Evolutionary conservation across 2,113 vertebrate species (phyloP), one percentile per base, ranked within the genome.

Genomic region (Pelecanus crispus): DNA sequence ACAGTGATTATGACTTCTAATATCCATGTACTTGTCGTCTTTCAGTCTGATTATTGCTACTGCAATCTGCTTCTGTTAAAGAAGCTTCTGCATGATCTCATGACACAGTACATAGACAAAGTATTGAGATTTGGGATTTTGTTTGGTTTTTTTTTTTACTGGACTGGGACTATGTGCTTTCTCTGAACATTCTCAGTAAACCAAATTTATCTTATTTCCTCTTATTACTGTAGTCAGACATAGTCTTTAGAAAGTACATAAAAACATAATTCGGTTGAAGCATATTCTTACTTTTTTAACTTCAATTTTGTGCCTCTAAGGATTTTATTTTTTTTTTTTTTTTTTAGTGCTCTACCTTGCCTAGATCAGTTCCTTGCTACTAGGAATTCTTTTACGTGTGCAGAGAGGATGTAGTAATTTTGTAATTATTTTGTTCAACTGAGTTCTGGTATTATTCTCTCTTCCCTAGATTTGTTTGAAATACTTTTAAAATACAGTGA

Each of bases 21-120:
- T 8, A 4, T 2, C 36, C 28, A 8, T 1, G 8, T 25, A 7
- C 5, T 2, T 47, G 17, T 26, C n/a, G 0, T 5, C 66, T 58
- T 26, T n/a, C 73, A 18, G 0, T 47, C 32, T 32, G 32, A 8
- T 44, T 7, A 1, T 8, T 61, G 62, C 71, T 65, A 4, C 86
- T 53, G 52, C 42, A 17, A 0, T 32, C 40, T 61, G 58, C 55
- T 49, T 9, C 59, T 32, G n/a, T 18, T 38, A 25, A 17, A n/a
- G n/a, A n/a, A n/a, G n/a, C 53, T 19, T 15, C 84, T n/a, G 29
- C 4, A 0, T 14, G 6, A 10, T 12, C 49, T 80, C 62, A 4
- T 58, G 80, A 34, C 38, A 28, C 29, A 12, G 3, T 4, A 2
- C 0, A 1, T 1, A 14, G 32, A 17, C 17, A 28, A 4, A 92